Evolutionary conservation across 1,140 invertebrate genomes (phyloP), one percentile per base, ranked within the genome.

Genomic region (Chrysoperla carnea): DNA sequence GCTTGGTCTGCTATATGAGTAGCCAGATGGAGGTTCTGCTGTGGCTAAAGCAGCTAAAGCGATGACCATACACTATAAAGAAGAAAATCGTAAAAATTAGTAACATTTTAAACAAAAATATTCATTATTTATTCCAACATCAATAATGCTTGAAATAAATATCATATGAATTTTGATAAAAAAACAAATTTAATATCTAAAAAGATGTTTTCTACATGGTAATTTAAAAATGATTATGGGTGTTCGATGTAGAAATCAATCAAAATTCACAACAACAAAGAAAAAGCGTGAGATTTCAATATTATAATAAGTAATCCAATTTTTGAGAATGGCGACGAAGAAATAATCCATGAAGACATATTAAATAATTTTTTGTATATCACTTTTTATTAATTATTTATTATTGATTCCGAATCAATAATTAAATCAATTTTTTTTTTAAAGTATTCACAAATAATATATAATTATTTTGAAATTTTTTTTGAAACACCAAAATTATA

Each of bases 21-120:
- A 79, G 43, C 64, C 63, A 44, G 70, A 59, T 36, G 75, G 75
- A 52, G 78, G 76, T 47, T 76, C 74, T 37, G 67, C 64, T 54
- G 66, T 64, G 48, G 72, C 52, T 55, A 66, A 68, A 37, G 56
- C 55, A 52, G 70, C 70, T 59, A 78, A 52, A 48, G 72, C 70
- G 50, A 75, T 65, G 50, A 76, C 66, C 59, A 78, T 59, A 58
- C 73, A 75, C 77, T 80, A 62, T 12, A 71, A 71, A 23, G 2
- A 23, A 23, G 47, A 46, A 42, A 42, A 51, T 53, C 52, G 46
- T 45, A 47, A 5, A 48, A 41, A 51, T 41, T 31, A 33, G 37
- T 23, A 17, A 49, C n/a, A n/a, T n/a, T n/a, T n/a, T 35, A 37
- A 13, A 37, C 39, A 27, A 43, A 40, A 11, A 36, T 28, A 37